Evolutionary conservation across 2,797 vertebrate genomes (phyloP).

Genomic region (Hipposideros larvatus): DNA sequence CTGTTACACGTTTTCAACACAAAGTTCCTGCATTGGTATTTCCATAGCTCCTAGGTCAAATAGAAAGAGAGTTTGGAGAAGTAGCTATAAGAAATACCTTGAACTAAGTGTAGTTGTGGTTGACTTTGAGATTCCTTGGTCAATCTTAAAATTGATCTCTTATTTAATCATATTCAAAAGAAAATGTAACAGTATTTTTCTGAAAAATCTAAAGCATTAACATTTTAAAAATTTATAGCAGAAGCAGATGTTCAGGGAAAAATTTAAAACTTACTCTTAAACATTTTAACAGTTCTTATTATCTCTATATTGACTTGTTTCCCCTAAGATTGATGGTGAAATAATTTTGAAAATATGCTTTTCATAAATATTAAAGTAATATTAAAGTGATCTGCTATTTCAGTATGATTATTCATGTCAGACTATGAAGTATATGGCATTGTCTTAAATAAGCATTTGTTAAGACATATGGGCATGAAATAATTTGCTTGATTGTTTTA

Average conservation of each 20-base stretch:
- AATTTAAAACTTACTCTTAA: constrained; percentile 4
- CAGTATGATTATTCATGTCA: neutral
- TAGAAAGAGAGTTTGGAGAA: constrained; percentile 34
- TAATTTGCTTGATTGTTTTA: neutral
- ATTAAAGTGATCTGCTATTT: neutral
- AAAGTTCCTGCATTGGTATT: constrained; percentile 37
- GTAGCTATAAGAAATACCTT: constrained; percentile 2
- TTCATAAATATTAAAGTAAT: neutral
- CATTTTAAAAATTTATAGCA: constrained; percentile 28
- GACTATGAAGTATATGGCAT: neutral
- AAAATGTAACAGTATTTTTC: constrained; percentile 11
- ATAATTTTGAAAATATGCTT: neutral
- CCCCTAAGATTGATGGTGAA: neutral
- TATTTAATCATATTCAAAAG: constrained; percentile 73
- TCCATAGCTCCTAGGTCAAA: constrained; percentile 53
- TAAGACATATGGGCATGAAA: neutral
- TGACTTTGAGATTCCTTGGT: neutral
- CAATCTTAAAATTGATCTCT: constrained; percentile 54
- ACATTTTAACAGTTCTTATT: neutral
- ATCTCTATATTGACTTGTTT: neutral
- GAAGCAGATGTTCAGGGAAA: neutral
- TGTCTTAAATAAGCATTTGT: constrained; percentile 31
- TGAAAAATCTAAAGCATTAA: constrained; percentile 66
- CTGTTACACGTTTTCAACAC: constrained; percentile 28
- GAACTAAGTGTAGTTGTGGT: constrained; percentile 24